Evolutionary conservation across 2,888 invertebrate genomes (phyloP).

Genomic region (Apodemia duryi): DNA sequence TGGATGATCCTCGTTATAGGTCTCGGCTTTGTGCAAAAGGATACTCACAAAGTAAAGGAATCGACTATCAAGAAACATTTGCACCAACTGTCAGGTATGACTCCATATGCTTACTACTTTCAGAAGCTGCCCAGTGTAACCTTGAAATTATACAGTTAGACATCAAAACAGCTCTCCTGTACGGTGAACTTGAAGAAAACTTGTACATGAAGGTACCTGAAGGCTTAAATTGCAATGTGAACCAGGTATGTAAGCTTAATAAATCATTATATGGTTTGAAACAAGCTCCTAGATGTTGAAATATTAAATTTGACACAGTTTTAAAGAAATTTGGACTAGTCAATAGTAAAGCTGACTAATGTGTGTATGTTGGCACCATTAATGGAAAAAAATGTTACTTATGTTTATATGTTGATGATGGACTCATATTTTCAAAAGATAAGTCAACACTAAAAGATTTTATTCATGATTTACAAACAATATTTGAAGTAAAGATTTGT

Average conservation of each 20-base stretch:
- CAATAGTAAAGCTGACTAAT: slow-evolving; percentile 21
- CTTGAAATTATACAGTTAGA: slow-evolving; percentile 31
- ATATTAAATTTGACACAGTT: slow-evolving; percentile 11
- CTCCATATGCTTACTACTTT: slow-evolving; percentile 24
- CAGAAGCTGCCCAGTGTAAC: slow-evolving; percentile 28
- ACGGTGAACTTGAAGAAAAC: slow-evolving; percentile 29
- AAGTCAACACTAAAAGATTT: not conserved
- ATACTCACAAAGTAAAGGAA: not conserved
- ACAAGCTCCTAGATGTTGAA: slow-evolving; percentile 14
- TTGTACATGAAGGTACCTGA: slow-evolving; percentile 23
- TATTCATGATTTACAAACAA: not conserved
- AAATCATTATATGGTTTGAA: slow-evolving; percentile 18
- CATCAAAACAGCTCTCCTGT: slow-evolving; percentile 33
- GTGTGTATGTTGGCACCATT: slow-evolving; percentile 21
- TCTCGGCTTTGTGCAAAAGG: not conserved
- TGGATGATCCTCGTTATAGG: not conserved
- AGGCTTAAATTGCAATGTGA: slow-evolving; percentile 12
- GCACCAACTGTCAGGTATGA: not conserved
- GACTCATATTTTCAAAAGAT: slow-evolving; percentile 17
- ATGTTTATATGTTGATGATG: slow-evolving; percentile 24
- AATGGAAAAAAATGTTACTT: slow-evolving; percentile 18
- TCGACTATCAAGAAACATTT: not conserved
- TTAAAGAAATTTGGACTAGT: slow-evolving; percentile 21
- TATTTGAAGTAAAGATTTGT: not conserved
- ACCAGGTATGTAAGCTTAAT: slow-evolving; percentile 21